Evolutionary conservation across 23 tunicate genomes (phyloP), one percentile per base, ranked within the genome.

Genomic region (Clavelina lepadiformis): DNA sequence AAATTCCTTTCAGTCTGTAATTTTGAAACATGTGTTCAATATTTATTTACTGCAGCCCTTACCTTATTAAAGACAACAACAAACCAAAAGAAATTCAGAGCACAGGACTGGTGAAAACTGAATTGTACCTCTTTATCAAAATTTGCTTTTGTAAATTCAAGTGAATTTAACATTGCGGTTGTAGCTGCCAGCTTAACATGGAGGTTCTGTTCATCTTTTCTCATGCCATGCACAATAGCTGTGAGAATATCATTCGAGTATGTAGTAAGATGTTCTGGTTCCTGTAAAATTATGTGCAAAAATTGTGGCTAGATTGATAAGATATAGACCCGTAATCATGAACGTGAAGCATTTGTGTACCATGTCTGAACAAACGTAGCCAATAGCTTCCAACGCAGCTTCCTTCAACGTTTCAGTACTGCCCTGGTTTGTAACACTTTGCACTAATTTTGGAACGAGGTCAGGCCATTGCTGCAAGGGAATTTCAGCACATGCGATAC

Each of bases 281-380:
- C 71, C 85, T 79, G 34, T 15, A 20, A 29, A 68, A 51, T 3
- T 20, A 11, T 55, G n/a, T n/a, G n/a, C n/a, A n/a, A n/a, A n/a
- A n/a, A n/a, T n/a, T n/a, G n/a, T n/a, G n/a, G n/a, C n/a, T n/a
- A n/a, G n/a, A n/a, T n/a, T n/a, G n/a, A n/a, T n/a, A n/a, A n/a
- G n/a, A n/a, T n/a, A n/a, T n/a, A n/a, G n/a, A n/a, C n/a, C n/a
- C n/a, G n/a, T n/a, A n/a, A n/a, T n/a, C n/a, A n/a, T n/a, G n/a
- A n/a, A n/a, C n/a, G n/a, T n/a, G n/a, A n/a, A n/a, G n/a, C n/a
- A n/a, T n/a, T n/a, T 33, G 33, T 64, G 33, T 28, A 89, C 97
- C 85, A 94, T 89, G 60, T 94, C 99, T 18, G 95, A 83, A 60
- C 99, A 94, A 23, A 94, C 80, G 67, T 94, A 94, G 7, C 99